Percentiles rank a stretch among this genome's conserved stretches.
phyloP scores from a whole-genome alignment of 2,888 invertebrate species.

The Azorinus chamasolen region DNA sequence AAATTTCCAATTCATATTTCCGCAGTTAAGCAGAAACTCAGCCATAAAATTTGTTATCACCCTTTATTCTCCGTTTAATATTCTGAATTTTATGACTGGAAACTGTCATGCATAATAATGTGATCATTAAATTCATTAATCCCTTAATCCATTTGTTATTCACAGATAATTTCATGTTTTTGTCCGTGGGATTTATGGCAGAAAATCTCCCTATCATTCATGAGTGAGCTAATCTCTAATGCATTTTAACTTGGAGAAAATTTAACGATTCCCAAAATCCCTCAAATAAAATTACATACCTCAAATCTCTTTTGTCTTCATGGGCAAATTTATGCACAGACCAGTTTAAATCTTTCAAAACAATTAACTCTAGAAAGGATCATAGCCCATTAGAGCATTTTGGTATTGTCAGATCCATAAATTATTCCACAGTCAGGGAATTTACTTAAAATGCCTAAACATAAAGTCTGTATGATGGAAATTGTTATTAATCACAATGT shows the following conservation, averaged over 20 bases:
- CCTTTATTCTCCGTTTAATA: slow-evolving; percentile 17
- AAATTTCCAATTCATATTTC: slow-evolving; percentile 12
- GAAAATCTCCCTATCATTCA: too few relatives aligned
- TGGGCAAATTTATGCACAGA: neutral
- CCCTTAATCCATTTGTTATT: slow-evolving; percentile 20
- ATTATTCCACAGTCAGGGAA: too few relatives aligned
- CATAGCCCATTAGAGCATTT: too few relatives aligned
- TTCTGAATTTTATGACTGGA: neutral
- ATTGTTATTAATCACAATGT: too few relatives aligned
- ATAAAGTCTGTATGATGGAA: too few relatives aligned
- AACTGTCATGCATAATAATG: slow-evolving; percentile 7
- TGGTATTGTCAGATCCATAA: too few relatives aligned
- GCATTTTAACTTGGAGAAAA: too few relatives aligned
- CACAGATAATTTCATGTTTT: slow-evolving; percentile 9
- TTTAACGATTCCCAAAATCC: too few relatives aligned
- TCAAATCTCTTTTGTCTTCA: slow-evolving; percentile 11
- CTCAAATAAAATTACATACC: neutral
- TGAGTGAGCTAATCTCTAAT: too few relatives aligned
- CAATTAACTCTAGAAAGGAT: too few relatives aligned
- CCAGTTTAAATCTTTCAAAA: too few relatives aligned
- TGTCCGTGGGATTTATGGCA: slow-evolving; percentile 1
- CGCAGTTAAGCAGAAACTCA: slow-evolving; percentile 10
- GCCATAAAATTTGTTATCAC: slow-evolving; percentile 25
- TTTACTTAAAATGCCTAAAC: too few relatives aligned
- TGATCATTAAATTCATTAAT: slow-evolving; percentile 22